Base-by-base conservation (phyloP, 2,888 invertebrate species). In the Cryptocephalus primarius region DNA sequence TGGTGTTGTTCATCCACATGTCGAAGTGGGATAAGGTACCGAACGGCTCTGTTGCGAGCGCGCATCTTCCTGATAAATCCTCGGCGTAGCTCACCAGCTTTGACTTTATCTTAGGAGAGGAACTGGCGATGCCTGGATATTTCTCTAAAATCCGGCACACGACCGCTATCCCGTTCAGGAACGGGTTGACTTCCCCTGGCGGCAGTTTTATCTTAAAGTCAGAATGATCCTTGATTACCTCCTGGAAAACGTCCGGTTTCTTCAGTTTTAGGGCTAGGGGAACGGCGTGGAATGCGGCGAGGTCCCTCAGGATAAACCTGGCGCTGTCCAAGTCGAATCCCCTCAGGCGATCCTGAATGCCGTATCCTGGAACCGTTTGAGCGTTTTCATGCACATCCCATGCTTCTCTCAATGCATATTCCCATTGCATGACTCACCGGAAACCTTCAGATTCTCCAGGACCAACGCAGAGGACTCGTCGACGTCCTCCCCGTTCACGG, bases 1-100 rank as follows among this genome's bases (percentile, higher is more conserved):
- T 70, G 6, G 76, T 65, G 52, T 79, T 79, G 55, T 78, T 79
- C 9, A 74, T 71, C 79, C 78, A 79, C 44, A 75, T 66, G 60
- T 80, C 79, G 6, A 66, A 65, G 51, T 80, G 80, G 2, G 69
- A 65, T 10, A 78, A 65, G 0, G 76, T 72, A 1, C 70, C 70
- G 64, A 74, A 80, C 0, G 72, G 71, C 6, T 22, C 22, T 6
- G 22, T 22, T 6, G 22, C 22, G 22, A 22, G 22, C n/a, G 22
- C 11, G 40, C 32, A 31, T 12, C 31, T 40, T n/a, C 11, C 40
- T 1, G 40, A 11, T 8, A 10, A 6, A 11, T 36, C 39, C 6
- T 22, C 22, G 22, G 22, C 6, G 22, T 22, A 22, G 3, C 9
- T 14, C 4, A 48, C 34, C 33, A 47, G 34, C 8, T 42, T 13